Conservation (phyloP, 2,888 invertebrate species). For the Pristionchus fissidentatus region DNA sequence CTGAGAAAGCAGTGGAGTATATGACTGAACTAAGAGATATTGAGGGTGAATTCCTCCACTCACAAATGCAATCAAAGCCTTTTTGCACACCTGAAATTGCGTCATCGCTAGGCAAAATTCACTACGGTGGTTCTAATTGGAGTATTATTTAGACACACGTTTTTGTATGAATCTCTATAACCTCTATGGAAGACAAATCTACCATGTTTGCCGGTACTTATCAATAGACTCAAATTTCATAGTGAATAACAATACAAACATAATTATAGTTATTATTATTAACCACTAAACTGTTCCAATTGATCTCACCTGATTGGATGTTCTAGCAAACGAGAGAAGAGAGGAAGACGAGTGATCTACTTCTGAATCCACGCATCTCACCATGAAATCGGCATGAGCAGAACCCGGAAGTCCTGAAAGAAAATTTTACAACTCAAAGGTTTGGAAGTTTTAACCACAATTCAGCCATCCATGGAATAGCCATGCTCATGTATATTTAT, state of each 20-base stretch:
- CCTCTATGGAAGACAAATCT: no score
- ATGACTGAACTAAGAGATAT: constrained; percentile 48
- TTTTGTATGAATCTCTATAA: no score
- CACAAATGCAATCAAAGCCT: constrained; percentile 79
- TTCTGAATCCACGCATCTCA: constrained; percentile 80
- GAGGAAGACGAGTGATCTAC: constrained; percentile 78
- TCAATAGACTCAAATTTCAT: no score
- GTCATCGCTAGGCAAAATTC: neutral
- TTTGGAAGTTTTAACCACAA: no score
- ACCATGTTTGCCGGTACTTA: no score
- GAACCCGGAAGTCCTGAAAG: constrained; percentile 47
- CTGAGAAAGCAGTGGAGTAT: neutral
- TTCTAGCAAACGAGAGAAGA: constrained; percentile 76
- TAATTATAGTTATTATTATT: neutral
- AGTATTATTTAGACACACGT: no score
- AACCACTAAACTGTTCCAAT: neutral
- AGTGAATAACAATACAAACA: no score
- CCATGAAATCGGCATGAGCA: constrained; percentile 79
- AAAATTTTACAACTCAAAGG: no score
- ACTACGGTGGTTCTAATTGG: no score
- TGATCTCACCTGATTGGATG: constrained; percentile 84
- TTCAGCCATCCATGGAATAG: no score
- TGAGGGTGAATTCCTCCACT: constrained; percentile 55
- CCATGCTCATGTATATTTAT: no score
- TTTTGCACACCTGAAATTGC: constrained; percentile 78